These are phyloP conservation scores for Troides aeacus DNA, from an alignment of 2,888 invertebrate genomes.

Conservation along the genomic window DNA sequence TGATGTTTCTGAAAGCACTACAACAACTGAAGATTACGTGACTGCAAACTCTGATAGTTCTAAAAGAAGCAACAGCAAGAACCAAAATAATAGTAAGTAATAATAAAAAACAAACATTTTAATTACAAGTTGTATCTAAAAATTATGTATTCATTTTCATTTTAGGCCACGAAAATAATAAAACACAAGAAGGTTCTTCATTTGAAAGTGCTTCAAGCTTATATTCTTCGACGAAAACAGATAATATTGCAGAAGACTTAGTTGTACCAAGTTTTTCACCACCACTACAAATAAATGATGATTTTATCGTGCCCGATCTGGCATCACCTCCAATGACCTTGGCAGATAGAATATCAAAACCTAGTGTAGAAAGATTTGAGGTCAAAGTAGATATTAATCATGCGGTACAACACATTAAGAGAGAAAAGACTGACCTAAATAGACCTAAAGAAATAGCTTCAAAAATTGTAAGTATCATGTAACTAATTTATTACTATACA, in stretches of 20 bases:
- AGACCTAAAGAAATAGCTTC: constrained; percentile 60
- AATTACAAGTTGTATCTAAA: no score
- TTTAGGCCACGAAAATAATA: constrained; percentile 79
- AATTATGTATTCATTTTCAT: not conserved
- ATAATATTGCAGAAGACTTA: constrained; percentile 83
- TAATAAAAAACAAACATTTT: not conserved
- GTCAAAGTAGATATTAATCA: constrained; percentile 67
- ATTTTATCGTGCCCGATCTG: constrained; percentile 71
- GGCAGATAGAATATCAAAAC: constrained; percentile 60
- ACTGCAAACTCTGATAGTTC: constrained; percentile 91
- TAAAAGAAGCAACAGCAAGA: constrained; percentile 79
- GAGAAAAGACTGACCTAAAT: constrained; percentile 72
- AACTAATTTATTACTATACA: not conserved
- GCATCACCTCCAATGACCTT: constrained; percentile 72
- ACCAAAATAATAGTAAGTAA: constrained; percentile 68
- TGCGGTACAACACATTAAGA: constrained; percentile 58
- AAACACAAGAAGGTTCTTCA: constrained; percentile 88
- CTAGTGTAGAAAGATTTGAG: constrained; percentile 65
- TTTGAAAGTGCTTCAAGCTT: constrained; percentile 92
- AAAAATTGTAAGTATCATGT: constrained; percentile 46
- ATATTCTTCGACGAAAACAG: constrained; percentile 87
- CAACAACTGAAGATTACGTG: constrained; percentile 91
- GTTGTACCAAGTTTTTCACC: constrained; percentile 82
- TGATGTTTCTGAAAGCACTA: constrained; percentile 93
- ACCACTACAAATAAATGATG: constrained; percentile 75